Conservation (phyloP, 2,113 vertebrate species). For the Excalfactoria chinensis region DNA sequence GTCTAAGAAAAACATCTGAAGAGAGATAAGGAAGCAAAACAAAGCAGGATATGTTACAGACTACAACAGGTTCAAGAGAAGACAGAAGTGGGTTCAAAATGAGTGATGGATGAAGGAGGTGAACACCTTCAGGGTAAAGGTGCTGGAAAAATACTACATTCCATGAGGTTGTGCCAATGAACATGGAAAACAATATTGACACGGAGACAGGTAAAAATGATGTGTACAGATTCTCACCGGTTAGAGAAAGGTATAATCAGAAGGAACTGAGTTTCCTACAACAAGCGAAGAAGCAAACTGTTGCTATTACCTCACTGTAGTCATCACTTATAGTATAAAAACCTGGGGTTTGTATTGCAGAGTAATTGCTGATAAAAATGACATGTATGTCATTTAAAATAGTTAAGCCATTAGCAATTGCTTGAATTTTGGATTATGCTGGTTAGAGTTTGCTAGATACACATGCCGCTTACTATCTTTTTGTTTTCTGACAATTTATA, state of each 20-base stretch:
- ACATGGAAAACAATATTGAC: neutral
- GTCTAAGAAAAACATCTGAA: neutral
- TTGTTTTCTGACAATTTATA: neutral
- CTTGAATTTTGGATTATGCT: constrained; percentile 8
- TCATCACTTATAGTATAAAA: neutral
- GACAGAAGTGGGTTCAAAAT: neutral
- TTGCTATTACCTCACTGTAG: neutral
- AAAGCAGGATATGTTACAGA: neutral
- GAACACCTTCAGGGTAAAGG: neutral
- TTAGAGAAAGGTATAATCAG: neutral
- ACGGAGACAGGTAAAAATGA: neutral
- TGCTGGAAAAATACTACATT: neutral
- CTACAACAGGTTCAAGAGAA: neutral
- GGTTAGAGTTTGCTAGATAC: neutral
- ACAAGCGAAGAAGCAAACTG: neutral
- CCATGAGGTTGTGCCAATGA: neutral
- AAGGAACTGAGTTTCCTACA: neutral
- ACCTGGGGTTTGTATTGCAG: neutral
- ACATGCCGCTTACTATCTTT: neutral
- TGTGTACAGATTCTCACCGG: neutral
- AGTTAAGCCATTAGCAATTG: neutral
- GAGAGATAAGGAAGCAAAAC: neutral
- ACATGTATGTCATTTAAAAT: neutral
- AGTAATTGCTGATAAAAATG: neutral
- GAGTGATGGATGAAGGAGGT: neutral